phyloP scores from a whole-genome alignment of 64 coral and sea anemone genomes.

The Hydrozoanthus tunicans region DNA sequence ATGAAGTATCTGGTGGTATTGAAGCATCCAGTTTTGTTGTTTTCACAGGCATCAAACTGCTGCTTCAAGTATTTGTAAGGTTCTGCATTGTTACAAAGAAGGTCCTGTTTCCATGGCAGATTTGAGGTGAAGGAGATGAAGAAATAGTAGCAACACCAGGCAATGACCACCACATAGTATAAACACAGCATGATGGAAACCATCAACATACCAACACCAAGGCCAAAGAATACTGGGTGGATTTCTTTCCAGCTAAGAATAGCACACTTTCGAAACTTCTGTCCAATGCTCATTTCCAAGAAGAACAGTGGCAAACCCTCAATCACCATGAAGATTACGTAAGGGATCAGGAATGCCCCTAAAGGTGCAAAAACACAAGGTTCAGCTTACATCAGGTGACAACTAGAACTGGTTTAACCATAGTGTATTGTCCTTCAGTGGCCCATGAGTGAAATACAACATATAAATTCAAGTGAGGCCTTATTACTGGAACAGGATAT shows the following conservation, averaged over 20 bases:
- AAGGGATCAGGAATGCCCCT: constrained; percentile 95
- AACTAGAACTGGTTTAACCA: too few species aligned
- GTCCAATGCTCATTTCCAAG: constrained; percentile 88
- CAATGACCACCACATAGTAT: constrained; percentile 90
- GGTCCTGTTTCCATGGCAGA: constrained; percentile 71
- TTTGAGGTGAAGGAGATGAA: constrained; percentile 86
- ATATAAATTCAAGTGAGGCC: too few species aligned
- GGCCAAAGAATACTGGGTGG: constrained; percentile 85
- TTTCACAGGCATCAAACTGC: neutral
- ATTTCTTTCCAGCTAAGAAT: constrained; percentile 89
- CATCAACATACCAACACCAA: constrained; percentile 88
- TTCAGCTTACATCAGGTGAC: too few species aligned
- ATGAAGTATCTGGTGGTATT: neutral
- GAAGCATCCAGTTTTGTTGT: constrained; percentile 11
- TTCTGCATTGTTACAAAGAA: constrained; percentile 60
- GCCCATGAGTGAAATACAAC: too few species aligned
- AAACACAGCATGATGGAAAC: constrained; percentile 93
- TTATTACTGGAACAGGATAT: too few species aligned
- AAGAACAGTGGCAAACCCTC: constrained; percentile 94
- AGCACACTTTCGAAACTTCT: constrained; percentile 89
- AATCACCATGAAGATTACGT: constrained; percentile 95
- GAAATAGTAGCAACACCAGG: constrained; percentile 97
- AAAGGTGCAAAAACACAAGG: constrained; percentile 23
- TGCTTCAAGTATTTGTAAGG: constrained; percentile 42
- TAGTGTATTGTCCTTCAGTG: too few species aligned